Base-by-base conservation (phyloP, 2,888 invertebrate genomes). In the Arge pagana region DNA sequence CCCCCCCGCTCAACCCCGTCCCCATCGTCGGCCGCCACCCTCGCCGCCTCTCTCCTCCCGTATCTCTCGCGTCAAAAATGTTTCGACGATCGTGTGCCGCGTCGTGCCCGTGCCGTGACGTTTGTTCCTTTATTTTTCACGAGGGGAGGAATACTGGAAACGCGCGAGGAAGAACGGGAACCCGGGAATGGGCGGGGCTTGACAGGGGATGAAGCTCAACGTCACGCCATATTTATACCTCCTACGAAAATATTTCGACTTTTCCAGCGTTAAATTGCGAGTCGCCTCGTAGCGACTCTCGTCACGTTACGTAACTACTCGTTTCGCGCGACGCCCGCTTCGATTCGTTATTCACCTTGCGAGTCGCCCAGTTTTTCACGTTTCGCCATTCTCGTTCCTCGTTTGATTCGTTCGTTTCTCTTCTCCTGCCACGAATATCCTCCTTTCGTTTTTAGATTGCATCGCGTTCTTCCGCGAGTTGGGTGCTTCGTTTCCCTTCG, bases 221-320 rank as follows among this genome's bases (percentile, higher is more conserved):
- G 11, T 11, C 7, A 45, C 70, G 70, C 72, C 72, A 73, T 72
- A 73, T 72, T 73, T 71, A 73, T 70, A 72, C 71, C 67, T 66
- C 63, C 35, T 21, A 23, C 23, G 18, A 35, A 45, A 45, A 45
- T 45, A 33, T 33, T 33, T 45, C 10, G 24, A 21, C 33, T 33
- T 23, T 15, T 26, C 28, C 8, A n/a, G 4, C n/a, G 4, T n/a
- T 8, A n/a, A 10, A 10, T 26, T n/a, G 3, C 28, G 28, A 2
- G 28, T 26, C n/a, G n/a, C 28, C n/a, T 26, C 28, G 4, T 10
- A 2, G 28, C 3, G 28, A 26, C 8, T 3, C 8, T 3, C 28
- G 3, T 3, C 8, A n/a, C 4, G 4, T 26, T 10, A n/a, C 8
- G 28, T 8, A 26, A 26, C 28, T 8, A n/a, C n/a, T n/a, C n/a